Conservation (phyloP, 1,140 invertebrate species). For the Luehdorfia chinensis region DNA sequence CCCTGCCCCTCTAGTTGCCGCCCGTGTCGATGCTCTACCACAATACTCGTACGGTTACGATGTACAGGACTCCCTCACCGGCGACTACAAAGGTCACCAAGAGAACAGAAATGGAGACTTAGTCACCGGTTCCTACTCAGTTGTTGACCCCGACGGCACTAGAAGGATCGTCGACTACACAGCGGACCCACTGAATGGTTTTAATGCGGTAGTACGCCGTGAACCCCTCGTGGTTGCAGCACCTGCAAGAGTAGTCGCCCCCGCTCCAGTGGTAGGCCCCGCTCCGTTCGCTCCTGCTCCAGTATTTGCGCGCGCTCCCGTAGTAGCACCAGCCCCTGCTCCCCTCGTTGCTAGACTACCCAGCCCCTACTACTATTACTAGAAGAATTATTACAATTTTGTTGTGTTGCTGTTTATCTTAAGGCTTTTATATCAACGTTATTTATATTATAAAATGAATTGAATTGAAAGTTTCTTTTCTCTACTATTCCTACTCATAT, state of each 20-base stretch:
- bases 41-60: slow-evolving; percentile 81
- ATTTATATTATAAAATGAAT: slow-evolving; percentile 67
- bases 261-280: slow-evolving; percentile 42
- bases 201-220: slow-evolving; percentile 79
- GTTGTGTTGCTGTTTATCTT: slow-evolving; percentile 56
- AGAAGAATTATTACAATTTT: slow-evolving; percentile 74
- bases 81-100: slow-evolving; percentile 81
- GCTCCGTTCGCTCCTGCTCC: slow-evolving; percentile 35
- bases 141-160: slow-evolving; percentile 79
- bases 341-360: slow-evolving; percentile 41
- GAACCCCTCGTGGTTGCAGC: slow-evolving; percentile 55
- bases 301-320: slow-evolving; percentile 22
- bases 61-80: slow-evolving; percentile 79
- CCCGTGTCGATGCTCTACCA: slow-evolving; percentile 74
- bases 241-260: slow-evolving; percentile 47
- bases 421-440: slow-evolving; percentile 59
- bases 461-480: slow-evolving; percentile 28
- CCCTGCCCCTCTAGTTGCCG: slow-evolving; percentile 41
- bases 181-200: slow-evolving; percentile 80
- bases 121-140: slow-evolving; percentile 79
- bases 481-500: no score
- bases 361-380: slow-evolving; percentile 53
- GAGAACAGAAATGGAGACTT: slow-evolving; percentile 80
- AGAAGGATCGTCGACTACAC: slow-evolving; percentile 78
- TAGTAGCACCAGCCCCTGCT: slow-evolving; percentile 28